Percentiles rank a stretch among this genome's conserved stretches.
phyloP scores from a whole-genome alignment of 2,113 vertebrate species.

The Miniopterus natalensis region DNA sequence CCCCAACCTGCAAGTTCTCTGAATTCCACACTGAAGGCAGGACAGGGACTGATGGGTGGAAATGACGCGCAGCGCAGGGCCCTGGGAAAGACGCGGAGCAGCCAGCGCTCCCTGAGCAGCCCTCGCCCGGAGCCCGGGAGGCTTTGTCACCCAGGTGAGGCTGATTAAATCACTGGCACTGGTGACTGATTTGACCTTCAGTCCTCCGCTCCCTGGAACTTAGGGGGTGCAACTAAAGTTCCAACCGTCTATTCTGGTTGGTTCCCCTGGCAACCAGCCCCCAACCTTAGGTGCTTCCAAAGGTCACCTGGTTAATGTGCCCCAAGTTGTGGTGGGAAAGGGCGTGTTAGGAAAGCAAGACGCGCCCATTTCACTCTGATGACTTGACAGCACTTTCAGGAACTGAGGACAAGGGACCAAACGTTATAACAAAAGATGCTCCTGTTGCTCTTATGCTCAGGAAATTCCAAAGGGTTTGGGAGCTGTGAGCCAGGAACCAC shows the following conservation, averaged over 20 bases:
- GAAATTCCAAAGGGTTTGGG: not conserved
- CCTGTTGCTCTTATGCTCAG: not conserved
- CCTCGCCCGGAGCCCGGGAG: not conserved
- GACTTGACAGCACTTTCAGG: not conserved
- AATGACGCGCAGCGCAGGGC: not conserved
- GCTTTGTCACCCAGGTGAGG: not conserved
- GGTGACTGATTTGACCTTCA: not conserved
- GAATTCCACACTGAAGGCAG: not conserved
- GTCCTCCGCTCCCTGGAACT: not conserved
- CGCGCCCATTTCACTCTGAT: not conserved
- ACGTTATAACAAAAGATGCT: not conserved
- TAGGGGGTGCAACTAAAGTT: not conserved
- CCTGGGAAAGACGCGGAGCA: rapidly evolving
- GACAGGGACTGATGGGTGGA: not conserved
- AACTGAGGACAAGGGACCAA: not conserved
- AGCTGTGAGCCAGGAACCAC: not conserved
- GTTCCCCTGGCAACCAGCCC: not conserved
- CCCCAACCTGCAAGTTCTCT: not conserved
- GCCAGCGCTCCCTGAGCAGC: not conserved
- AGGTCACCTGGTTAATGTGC: not conserved
- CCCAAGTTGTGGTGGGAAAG: not conserved
- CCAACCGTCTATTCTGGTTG: not conserved
- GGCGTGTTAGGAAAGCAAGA: not conserved
- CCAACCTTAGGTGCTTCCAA: not conserved
- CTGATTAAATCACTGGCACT: not conserved